Percentiles rank a stretch among this genome's conserved stretches.
These are phyloP conservation scores for Siderastrea siderea DNA, from an alignment of 92 coral and sea anemone species.

Conservation along the genomic window DNA sequence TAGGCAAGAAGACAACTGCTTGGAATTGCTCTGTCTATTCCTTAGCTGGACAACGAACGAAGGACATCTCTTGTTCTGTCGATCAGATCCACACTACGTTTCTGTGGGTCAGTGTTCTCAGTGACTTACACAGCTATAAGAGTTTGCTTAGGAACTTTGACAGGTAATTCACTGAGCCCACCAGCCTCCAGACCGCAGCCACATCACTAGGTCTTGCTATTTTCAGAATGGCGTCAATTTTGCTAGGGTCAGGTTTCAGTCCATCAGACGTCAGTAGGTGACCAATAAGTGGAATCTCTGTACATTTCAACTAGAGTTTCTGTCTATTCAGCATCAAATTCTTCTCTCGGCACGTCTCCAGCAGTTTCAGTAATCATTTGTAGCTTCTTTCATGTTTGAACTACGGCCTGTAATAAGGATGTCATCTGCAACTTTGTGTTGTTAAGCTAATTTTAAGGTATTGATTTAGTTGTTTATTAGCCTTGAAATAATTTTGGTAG, in stretches of 20 bases:
- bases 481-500: too few species aligned
- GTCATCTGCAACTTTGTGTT: slow-evolving; percentile 51
- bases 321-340: slow-evolving; percentile 53
- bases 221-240: slow-evolving; percentile 38
- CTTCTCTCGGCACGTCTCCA: slow-evolving; percentile 55
- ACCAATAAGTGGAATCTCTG: slow-evolving; percentile 37
- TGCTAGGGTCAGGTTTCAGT: slow-evolving; percentile 50
- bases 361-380: slow-evolving; percentile 40
- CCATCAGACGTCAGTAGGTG: slow-evolving; percentile 45
- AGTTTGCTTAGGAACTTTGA: slow-evolving; percentile 41
- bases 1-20: slow-evolving; percentile 40
- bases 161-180: slow-evolving; percentile 45
- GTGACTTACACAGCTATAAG: slow-evolving; percentile 51
- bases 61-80: slow-evolving; percentile 32
- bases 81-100: slow-evolving; percentile 51
- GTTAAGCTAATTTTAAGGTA: too few species aligned
- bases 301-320: slow-evolving; percentile 53
- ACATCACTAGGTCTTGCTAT: slow-evolving; percentile 58
- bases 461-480: too few species aligned
- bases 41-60: slow-evolving; percentile 32
- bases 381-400: slow-evolving; percentile 43
- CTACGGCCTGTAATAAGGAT: slow-evolving; percentile 70
- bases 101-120: slow-evolving; percentile 55
- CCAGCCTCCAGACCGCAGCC: slow-evolving; percentile 34
- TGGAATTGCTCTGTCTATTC: slow-evolving; percentile 53